A percentile compares a stretch with the other conserved stretches of the same genome.
These are phyloP conservation scores for Sycobia sp. DNA, from an alignment of 1,140 invertebrate species.

Conservation along the genomic window DNA sequence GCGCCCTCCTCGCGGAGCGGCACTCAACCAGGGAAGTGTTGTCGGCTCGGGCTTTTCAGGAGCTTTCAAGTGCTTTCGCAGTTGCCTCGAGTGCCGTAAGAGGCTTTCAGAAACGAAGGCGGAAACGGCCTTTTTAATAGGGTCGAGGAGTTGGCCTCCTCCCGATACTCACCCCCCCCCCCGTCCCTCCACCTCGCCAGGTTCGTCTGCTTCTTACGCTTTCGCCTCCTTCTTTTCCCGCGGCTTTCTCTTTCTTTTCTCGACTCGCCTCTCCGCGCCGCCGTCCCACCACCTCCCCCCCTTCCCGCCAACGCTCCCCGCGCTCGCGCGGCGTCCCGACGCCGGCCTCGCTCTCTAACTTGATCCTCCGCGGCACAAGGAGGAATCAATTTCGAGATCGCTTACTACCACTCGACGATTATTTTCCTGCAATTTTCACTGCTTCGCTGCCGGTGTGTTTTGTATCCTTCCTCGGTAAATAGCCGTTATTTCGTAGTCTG, in stretches of 20 bases:
- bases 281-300: neutral
- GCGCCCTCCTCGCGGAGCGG: slow-evolving; percentile 50
- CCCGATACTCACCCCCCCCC: slow-evolving; percentile 17
- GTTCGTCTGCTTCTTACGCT: neutral
- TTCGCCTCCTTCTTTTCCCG: neutral
- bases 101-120: slow-evolving; percentile 63
- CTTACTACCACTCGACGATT: slow-evolving; percentile 2
- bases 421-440: slow-evolving; percentile 17
- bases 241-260: slow-evolving; percentile 5
- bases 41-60: slow-evolving; percentile 61
- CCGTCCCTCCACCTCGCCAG: neutral
- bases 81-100: slow-evolving; percentile 63
- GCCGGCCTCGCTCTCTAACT: slow-evolving; percentile 14
- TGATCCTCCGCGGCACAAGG: slow-evolving; percentile 16
- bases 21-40: slow-evolving; percentile 61
- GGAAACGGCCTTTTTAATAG: slow-evolving; percentile 64
- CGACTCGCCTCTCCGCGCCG: neutral
- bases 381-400: slow-evolving; percentile 25
- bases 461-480: too few species aligned
- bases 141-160: slow-evolving; percentile 54
- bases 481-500: too few species aligned
- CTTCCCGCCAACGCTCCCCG: neutral
- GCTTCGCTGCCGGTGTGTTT: too few species aligned
- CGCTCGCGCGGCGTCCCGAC: too few species aligned
- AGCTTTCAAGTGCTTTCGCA: slow-evolving; percentile 64